A percentile compares a stretch with the other conserved stretches of the same genome.
Evolutionary conservation across 2,113 vertebrate genomes (phyloP).

Genomic region (Puntigrus tetrazona): DNA sequence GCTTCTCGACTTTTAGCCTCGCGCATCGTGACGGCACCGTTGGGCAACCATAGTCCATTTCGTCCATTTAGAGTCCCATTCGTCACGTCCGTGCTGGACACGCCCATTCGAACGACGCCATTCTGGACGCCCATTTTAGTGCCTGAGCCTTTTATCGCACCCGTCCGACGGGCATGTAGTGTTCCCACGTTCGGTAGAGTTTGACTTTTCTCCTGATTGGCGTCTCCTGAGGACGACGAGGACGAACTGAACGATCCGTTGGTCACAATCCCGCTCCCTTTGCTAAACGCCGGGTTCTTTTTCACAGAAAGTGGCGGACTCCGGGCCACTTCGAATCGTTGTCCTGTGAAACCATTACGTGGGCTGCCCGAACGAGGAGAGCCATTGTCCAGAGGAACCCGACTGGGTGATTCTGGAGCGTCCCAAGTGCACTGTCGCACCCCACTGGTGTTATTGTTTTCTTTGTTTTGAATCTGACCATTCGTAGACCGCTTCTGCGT

Average conservation of each 20-base stretch:
- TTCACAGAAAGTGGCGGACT: constrained; percentile 90
- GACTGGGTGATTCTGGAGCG: constrained; percentile 80
- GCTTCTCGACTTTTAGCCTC: constrained; percentile 83
- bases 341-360: constrained; percentile 77
- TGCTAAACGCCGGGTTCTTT: constrained; percentile 94
- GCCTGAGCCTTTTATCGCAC: constrained; percentile 82
- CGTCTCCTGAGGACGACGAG: constrained; percentile 74
- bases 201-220: constrained; percentile 81
- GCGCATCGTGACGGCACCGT: constrained; percentile 86
- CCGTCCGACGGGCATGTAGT: constrained; percentile 78
- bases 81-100: constrained; percentile 78
- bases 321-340: constrained; percentile 79
- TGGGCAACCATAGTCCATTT: constrained; percentile 80
- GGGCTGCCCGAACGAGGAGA: constrained; percentile 85
- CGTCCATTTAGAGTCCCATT: constrained; percentile 72
- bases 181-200: constrained; percentile 71
- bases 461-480: constrained; percentile 83
- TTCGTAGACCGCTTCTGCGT: constrained; percentile 70
- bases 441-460: constrained; percentile 83
- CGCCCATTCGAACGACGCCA: constrained; percentile 81
- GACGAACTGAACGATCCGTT: constrained; percentile 96
- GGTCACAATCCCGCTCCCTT: constrained; percentile 96
- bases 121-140: constrained; percentile 94
- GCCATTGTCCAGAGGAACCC: constrained; percentile 76
- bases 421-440: constrained; percentile 88